Conservation (phyloP, 2,113 vertebrate species). For the Salvator merianae region DNA sequence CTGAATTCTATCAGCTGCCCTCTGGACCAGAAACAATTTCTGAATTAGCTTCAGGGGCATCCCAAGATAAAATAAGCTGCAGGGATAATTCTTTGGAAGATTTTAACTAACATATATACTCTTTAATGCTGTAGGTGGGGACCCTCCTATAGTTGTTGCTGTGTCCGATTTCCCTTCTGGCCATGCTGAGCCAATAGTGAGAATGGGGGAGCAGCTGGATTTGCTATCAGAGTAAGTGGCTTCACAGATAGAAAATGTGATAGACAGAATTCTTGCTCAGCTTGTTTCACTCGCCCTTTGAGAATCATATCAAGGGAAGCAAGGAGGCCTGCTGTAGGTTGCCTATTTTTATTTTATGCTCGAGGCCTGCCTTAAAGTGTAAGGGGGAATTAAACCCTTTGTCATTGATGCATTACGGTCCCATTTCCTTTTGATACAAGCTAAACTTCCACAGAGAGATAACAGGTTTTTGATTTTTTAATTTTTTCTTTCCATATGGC, state of each 20-base stretch:
- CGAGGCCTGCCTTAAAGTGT: background rate
- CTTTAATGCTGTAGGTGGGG: slow-evolving; percentile 48
- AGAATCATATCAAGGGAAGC: too few relatives aligned
- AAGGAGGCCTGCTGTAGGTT: background rate
- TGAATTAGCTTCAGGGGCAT: background rate
- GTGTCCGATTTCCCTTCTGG: slow-evolving; percentile 77
- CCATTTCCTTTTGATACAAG: background rate
- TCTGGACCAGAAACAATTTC: background rate
- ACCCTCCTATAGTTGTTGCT: slow-evolving; percentile 70
- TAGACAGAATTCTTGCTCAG: background rate
- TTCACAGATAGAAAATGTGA: background rate
- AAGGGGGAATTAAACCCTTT: background rate
- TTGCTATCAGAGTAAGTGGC: slow-evolving; percentile 82
- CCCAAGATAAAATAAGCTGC: background rate
- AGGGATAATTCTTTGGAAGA: background rate
- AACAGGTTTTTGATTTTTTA: too few relatives aligned
- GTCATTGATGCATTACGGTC: background rate
- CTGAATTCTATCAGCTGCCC: background rate
- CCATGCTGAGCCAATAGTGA: slow-evolving; percentile 60
- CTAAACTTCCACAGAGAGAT: background rate
- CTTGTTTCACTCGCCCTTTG: background rate
- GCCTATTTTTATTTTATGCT: too few relatives aligned
- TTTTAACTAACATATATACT: background rate
- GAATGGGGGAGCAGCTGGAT: slow-evolving; percentile 77
- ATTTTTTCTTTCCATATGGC: background rate